phyloP scores from a whole-genome alignment of 2,888 invertebrate species.

The Phalera bucephala region DNA sequence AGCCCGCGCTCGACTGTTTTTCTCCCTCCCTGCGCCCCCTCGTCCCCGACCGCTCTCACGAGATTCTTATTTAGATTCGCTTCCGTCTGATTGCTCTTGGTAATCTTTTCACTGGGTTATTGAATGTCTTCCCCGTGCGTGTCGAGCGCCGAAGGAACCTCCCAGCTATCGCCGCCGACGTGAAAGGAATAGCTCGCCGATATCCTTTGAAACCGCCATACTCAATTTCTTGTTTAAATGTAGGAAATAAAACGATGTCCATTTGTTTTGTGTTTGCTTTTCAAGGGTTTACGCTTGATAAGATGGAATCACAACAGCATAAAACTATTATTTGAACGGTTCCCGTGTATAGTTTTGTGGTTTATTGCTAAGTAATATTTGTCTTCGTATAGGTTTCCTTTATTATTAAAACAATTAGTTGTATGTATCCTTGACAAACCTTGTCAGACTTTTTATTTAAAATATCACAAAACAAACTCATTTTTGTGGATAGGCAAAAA shows the following conservation, averaged over 20 bases:
- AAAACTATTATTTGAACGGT: too few species aligned
- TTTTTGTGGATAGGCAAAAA: too few species aligned
- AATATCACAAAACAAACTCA: too few species aligned
- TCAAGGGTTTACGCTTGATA: constrained; percentile 30
- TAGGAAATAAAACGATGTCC: constrained; percentile 48
- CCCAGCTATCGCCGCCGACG: constrained; percentile 44
- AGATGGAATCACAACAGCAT: constrained; percentile 6
- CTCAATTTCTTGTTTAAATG: constrained; percentile 50
- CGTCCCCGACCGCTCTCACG: constrained; percentile 73
- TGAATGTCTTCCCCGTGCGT: constrained; percentile 81
- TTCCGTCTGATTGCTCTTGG: constrained; percentile 83
- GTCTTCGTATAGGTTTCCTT: too few species aligned
- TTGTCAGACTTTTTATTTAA: too few species aligned
- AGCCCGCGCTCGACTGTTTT: constrained; percentile 70
- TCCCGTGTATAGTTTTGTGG: too few species aligned
- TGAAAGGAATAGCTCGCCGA: constrained; percentile 56
- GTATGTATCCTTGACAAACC: too few species aligned
- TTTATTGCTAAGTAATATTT: too few species aligned
- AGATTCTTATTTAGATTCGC: constrained; percentile 84
- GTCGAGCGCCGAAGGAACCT: constrained; percentile 60
- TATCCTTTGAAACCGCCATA: constrained; percentile 57
- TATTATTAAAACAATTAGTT: too few species aligned
- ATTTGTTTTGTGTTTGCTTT: constrained; percentile 42
- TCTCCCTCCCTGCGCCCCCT: constrained; percentile 57
- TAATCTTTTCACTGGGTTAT: constrained; percentile 83